phyloP scores from a whole-genome alignment of 1,140 invertebrate genomes.

The Leptoteleia sp. region DNA sequence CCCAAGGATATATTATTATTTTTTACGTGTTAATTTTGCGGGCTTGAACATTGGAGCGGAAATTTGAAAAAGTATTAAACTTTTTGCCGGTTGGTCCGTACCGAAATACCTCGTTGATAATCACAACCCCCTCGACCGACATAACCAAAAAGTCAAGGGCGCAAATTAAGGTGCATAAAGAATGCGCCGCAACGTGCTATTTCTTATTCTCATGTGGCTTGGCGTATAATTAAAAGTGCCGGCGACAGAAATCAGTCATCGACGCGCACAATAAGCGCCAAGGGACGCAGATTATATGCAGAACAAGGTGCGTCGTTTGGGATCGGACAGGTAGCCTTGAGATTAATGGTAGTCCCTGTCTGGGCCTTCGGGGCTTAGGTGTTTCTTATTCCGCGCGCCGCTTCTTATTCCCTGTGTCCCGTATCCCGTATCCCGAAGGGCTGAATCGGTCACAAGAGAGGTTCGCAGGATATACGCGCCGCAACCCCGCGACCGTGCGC shows the following conservation, averaged over 20 bases:
- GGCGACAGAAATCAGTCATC: conserved; percentile 59
- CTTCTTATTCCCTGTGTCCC: conserved; percentile 22
- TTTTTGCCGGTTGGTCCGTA: not conserved
- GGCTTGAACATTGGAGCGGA: not conserved
- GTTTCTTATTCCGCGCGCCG: conserved; percentile 63
- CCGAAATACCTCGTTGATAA: conserved; percentile 18
- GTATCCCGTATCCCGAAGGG: conserved; percentile 38
- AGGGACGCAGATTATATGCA: conserved; percentile 62
- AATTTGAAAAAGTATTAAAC: not conserved
- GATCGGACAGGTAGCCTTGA: conserved; percentile 66
- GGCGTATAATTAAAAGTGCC: conserved; percentile 49
- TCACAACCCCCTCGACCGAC: not conserved
- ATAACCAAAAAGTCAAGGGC: conserved; percentile 6
- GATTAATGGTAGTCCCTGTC: conserved; percentile 72
- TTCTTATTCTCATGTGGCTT: conserved; percentile 32
- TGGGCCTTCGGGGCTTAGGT: conserved; percentile 72
- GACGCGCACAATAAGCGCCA: conserved; percentile 49
- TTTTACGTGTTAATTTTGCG: too few species aligned
- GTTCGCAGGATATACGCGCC: conserved; percentile 18
- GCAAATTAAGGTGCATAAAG: conserved; percentile 44
- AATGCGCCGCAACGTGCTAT: conserved; percentile 26
- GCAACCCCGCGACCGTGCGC: conserved; percentile 13
- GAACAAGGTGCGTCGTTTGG: conserved; percentile 60
- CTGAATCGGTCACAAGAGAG: conserved; percentile 56
- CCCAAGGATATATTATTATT: too few species aligned